Percentiles rank a stretch among this genome's conserved stretches.
Conservation (phyloP, 2,888 invertebrate species). For the Mythimna loreyi region DNA sequence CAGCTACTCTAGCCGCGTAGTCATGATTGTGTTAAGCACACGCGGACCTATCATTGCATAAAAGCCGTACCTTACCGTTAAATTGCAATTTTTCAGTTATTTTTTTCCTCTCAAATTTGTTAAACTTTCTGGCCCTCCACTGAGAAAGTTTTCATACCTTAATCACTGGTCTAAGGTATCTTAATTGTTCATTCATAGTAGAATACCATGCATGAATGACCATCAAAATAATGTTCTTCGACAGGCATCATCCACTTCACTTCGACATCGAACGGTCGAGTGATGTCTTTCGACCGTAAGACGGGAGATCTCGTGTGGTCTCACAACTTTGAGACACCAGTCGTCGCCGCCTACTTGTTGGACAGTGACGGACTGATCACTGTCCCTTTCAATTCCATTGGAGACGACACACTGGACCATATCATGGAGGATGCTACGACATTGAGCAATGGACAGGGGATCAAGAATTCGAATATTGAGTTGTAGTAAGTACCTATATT, state of each 20-base stretch:
- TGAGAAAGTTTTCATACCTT: too few species aligned
- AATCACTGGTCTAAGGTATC: not conserved
- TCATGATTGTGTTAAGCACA: too few species aligned
- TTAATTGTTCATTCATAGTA: not conserved
- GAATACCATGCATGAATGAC: not conserved
- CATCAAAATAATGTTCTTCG: conserved; percentile 45
- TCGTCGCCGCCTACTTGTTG: conserved; percentile 96
- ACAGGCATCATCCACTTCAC: conserved; percentile 97
- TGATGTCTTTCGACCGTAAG: conserved; percentile 96
- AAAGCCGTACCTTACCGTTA: too few species aligned
- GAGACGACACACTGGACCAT: conserved; percentile 95
- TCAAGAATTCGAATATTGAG: conserved; percentile 91
- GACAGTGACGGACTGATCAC: conserved; percentile 94
- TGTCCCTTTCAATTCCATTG: conserved; percentile 97
- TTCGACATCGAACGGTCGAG: conserved; percentile 96
- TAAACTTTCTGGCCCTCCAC: too few species aligned
- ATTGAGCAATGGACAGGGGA: conserved; percentile 90
- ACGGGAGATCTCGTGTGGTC: conserved; percentile 97
- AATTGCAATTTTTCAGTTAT: too few species aligned
- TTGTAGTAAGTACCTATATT: conserved; percentile 90
- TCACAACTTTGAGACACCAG: conserved; percentile 96
- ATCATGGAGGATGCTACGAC: conserved; percentile 91
- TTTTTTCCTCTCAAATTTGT: too few species aligned
- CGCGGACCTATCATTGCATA: too few species aligned
- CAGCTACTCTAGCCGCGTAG: too few species aligned